Evolutionary conservation across 2,888 invertebrate species (phyloP).

Genomic region (Flexamia atlantica): DNA sequence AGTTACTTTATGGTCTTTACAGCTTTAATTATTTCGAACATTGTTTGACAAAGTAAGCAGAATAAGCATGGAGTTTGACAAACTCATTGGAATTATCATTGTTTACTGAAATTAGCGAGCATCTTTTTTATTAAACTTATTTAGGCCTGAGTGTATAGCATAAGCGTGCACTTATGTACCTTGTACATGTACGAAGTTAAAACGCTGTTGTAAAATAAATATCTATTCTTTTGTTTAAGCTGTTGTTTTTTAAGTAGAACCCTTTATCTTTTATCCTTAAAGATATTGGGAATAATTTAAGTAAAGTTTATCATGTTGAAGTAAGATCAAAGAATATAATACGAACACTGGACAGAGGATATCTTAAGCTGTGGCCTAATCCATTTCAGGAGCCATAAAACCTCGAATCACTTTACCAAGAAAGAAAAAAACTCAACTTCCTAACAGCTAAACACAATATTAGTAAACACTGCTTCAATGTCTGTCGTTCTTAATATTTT

Average conservation of each 20-base stretch:
- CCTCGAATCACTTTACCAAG: too few relatives aligned
- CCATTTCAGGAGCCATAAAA: too few relatives aligned
- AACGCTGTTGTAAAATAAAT: constrained; percentile 50
- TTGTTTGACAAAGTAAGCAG: neutral
- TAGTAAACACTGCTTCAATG: too few relatives aligned
- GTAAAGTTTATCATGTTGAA: too few relatives aligned
- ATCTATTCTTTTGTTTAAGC: constrained; percentile 49
- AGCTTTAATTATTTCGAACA: constrained; percentile 4
- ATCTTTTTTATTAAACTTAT: constrained; percentile 13
- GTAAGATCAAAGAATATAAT: too few relatives aligned
- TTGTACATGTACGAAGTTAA: constrained; percentile 15
- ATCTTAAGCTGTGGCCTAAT: too few relatives aligned
- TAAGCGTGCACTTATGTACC: constrained; percentile 24
- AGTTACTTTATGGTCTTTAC: neutral
- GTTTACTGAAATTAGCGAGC: neutral
- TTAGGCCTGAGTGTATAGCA: neutral
- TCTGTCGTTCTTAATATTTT: too few relatives aligned
- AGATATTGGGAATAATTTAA: neutral
- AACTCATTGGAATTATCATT: neutral
- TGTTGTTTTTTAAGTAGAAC: neutral
- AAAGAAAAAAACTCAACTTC: too few relatives aligned
- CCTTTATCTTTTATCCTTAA: constrained; percentile 3
- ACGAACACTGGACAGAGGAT: too few relatives aligned
- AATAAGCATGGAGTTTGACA: neutral
- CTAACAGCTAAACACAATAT: too few relatives aligned